Base-by-base conservation (phyloP, 1,140 invertebrate species). In the Cyrtorhinus lividipennis region DNA sequence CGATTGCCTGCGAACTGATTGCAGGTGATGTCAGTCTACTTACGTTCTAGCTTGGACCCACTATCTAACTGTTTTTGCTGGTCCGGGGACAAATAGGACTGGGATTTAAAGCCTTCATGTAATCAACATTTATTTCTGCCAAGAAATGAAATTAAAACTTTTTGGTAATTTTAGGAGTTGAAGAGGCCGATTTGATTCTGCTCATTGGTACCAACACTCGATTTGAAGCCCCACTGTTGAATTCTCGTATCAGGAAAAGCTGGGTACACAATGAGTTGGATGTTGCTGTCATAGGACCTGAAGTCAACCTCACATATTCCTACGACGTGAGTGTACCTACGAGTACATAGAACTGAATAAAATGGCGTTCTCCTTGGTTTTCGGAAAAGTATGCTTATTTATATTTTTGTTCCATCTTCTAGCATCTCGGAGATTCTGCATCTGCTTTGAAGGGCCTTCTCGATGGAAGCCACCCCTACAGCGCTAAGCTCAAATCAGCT, bases 171-270 rank as follows among this genome's bases (percentile, higher is more conserved):
- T 61, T 67, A 77, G 86, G 85, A 30, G 77, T 96, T 23, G 95
- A 99, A 77, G 86, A 97, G 68, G 88, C 94, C 13, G 97, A 99
- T 78, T 80, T 92, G 24, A 79, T 98, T 24, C 73, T 99, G 1
- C 76, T 99, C 1, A 84, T 99, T 69, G 97, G 96, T 65, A 95
- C 93, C 2, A 99, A 99, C 80, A 92, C 95, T 0, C 81, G 97
- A 62, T 95, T 90, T 72, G 96, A 99, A 78, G 95, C 97, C n/a
- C 94, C 97, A 5, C 74, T 99, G 5, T 78, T 99, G 15, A 99
- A 99, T 77, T 88, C 95, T 0, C 82, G 96, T 67, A 84, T 99
- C 64, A 84, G 96, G 27, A 99, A 99, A 77, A 83, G 85, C 57
- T 97, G 86, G 76, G 76, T 92, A 8, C 88, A 93, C 70, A 89